Evolutionary conservation across 2,888 invertebrate species (phyloP), one percentile per base, ranked within the genome.

Genomic region (Sylvicola cinctus): DNA sequence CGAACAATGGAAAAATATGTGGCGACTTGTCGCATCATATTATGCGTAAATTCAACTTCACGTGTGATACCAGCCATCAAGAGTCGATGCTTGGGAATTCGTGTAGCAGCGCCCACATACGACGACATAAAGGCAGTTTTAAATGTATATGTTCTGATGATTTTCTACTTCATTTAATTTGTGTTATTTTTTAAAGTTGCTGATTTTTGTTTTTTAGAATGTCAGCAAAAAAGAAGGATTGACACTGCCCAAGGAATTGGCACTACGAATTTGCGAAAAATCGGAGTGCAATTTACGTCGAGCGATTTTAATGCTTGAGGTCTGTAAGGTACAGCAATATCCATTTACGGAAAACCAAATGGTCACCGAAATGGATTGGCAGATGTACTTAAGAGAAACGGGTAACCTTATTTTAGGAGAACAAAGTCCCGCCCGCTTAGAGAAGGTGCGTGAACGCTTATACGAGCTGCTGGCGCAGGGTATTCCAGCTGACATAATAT

Each of bases 1-100:
- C 71, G 98, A 31, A 99, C 98, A 0, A 98, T 99, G 98, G 98
- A 99, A 58, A 98, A 98, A 54, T 98, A 98, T 57, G 80, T 91
- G 36, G 65, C 80, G 12, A 91, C 90, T 3, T 98, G 96, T 53
- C 72, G 96, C 12, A 64, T 96, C 4, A 88, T 98, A 45, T 66
- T 99, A 1, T 85, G 88, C 45, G 85, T 91, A 2, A 90, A 90
- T 50, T 91, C 93, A 1, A 87, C 85, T 23, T 93, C 93, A 4
- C 72, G 87, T 47, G 88, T 96, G 2, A 88, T 95, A 46, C 91
- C 93, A n/a, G 95, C 98, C 4, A 91, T 99, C 43, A 70, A 80
- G 40, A 91, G 93, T 38, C 69, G 98, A 52, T 99, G 98, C 56
- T 67, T 99, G 27, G 79, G 81, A 13, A 71, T 99, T 26, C 63